Base-by-base conservation (phyloP, 2,797 vertebrate species). In the Lagodon rhomboides region DNA sequence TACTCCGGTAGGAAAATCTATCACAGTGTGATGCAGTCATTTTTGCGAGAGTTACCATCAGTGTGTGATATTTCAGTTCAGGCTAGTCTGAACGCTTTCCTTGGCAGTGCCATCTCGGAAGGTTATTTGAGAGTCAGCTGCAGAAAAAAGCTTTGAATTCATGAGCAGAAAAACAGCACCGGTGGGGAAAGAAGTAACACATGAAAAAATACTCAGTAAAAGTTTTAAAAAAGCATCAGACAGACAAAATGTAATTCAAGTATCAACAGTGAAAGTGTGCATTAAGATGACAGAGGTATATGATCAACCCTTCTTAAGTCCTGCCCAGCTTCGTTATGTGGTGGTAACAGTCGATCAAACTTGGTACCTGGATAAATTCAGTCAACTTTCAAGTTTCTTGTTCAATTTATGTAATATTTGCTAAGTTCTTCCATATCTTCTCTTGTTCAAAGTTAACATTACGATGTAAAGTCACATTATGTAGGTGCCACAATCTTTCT, bases 101-200 rank as follows among this genome's bases (percentile, higher is more conserved):
- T 5, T 59, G 49, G 53, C 18, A 12, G 15, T 51, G 50, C 51
- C 18, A 54, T 80, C 47, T 30, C 18, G 67, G 53, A 60, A 53
- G 49, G 18, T 53, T 56, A 50, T 54, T 25, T 69, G 18, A 68
- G 64, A 80, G 64, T 27, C 41, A 23, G 13, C 34, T 1, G 66
- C 64, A 73, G 27, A 67, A 62, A 62, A 34, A 74, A 58, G 20
- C n/a, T 43, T 43, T 56, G 64, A 10, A 46, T 38, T 47, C 3
- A 20, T 17, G 41, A 63, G 17, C 34, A 56, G 61, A 56, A 41
- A 38, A 16, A 58, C 12, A 46, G 17, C 3, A 8, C 2, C 10
- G 12, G 5, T 23, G 9, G 7, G 62, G 50, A 49, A 75, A 74
- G 17, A 60, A 23, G 9, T 43, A 47, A 74, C 41, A 34, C 8